Conservation (phyloP, 2,113 vertebrate species). For the Perca schrenkii region DNA sequence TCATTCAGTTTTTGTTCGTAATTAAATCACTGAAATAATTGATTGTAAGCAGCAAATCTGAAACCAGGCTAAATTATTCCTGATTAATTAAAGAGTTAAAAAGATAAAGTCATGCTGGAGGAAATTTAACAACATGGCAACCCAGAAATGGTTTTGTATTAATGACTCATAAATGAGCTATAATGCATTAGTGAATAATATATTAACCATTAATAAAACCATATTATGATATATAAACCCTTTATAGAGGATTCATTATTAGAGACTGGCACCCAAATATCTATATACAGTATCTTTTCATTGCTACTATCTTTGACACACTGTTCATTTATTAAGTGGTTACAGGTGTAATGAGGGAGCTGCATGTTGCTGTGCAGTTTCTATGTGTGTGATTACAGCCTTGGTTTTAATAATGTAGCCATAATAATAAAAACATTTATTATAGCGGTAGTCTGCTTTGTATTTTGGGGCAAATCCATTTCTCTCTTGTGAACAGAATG, state of each 20-base stretch:
- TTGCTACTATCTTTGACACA: neutral
- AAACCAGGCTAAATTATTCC: neutral
- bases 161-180: neutral
- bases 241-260: neutral
- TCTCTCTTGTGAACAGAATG: neutral
- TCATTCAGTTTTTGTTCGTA: neutral
- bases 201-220: neutral
- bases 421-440: neutral
- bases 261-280: neutral
- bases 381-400: neutral
- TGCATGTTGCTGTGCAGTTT: neutral
- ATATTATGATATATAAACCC: neutral
- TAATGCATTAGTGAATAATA: neutral
- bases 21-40: neutral
- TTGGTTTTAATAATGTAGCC: neutral
- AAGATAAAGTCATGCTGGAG: neutral
- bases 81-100: slow-evolving; percentile 3
- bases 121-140: neutral
- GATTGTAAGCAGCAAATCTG: neutral
- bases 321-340: neutral
- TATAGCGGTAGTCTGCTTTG: neutral
- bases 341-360: neutral
- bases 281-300: neutral
- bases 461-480: neutral
- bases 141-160: neutral